Evolutionary conservation across 2,113 vertebrate genomes (phyloP).

Genomic region (Odocoileus hemionus): DNA sequence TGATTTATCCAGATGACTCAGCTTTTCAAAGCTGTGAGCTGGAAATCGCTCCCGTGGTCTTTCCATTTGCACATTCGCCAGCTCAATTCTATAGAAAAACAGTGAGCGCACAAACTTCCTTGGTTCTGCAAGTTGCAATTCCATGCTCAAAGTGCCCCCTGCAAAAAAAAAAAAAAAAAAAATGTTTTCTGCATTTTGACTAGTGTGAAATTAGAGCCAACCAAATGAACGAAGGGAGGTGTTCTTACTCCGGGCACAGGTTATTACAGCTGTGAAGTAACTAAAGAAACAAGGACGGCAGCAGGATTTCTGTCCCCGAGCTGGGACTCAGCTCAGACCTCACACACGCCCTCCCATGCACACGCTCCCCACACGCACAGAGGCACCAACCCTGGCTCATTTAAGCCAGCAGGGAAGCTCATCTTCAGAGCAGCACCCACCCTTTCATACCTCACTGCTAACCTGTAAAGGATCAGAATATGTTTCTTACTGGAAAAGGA

Average conservation of each 20-base stretch:
- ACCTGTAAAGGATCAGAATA: constrained; percentile 62
- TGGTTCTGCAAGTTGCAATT: background rate
- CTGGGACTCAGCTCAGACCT: background rate
- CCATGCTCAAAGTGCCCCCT: background rate
- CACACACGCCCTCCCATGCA: background rate
- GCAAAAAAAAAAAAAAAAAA: background rate
- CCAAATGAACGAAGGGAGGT: rapidly evolving
- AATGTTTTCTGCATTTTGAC: background rate
- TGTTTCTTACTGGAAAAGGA: constrained; percentile 72
- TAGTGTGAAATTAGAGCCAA: background rate
- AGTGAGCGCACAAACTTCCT: background rate
- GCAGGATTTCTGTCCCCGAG: background rate
- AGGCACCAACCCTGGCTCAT: background rate
- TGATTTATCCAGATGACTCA: background rate
- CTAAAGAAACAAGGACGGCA: background rate
- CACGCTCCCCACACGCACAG: rapidly evolving
- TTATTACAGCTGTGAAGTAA: background rate
- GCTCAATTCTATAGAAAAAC: background rate
- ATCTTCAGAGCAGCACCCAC: constrained; percentile 13
- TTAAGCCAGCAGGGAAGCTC: constrained; percentile 41
- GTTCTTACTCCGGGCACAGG: background rate
- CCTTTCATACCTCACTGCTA: constrained; percentile 4
- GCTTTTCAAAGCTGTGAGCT: background rate
- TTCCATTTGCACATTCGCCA: background rate
- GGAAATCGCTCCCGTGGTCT: background rate